phyloP scores from a whole-genome alignment of 2,888 invertebrate genomes.

The Buathra laborator region DNA sequence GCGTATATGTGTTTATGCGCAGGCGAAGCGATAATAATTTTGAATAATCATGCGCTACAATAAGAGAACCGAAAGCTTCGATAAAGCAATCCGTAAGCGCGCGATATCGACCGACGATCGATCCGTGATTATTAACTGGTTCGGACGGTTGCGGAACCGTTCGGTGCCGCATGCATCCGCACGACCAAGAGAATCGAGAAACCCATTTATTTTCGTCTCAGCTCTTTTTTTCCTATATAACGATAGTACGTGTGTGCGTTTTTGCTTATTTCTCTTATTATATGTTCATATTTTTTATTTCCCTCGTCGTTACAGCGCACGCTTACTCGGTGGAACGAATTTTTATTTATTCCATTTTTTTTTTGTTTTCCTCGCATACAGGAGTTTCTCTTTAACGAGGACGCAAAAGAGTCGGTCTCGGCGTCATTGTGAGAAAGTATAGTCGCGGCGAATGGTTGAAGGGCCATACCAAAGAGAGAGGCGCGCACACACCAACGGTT shows the following conservation, averaged over 20 bases:
- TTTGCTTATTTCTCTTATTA: neutral
- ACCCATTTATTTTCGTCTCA: constrained; percentile 38
- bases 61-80: neutral
- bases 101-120: constrained; percentile 6
- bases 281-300: constrained; percentile 4
- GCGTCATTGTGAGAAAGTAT: constrained; percentile 29
- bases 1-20: neutral
- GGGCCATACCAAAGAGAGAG: constrained; percentile 19
- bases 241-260: neutral
- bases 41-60: neutral
- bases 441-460: constrained; percentile 21
- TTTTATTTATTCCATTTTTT: constrained; percentile 47
- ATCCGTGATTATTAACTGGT: constrained; percentile 36
- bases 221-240: constrained; percentile 2
- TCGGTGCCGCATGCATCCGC: neutral
- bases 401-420: constrained; percentile 16
- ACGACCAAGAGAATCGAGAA: constrained; percentile 1
- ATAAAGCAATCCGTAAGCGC: neutral
- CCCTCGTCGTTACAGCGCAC: constrained; percentile 10
- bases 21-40: constrained; percentile 23
- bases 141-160: neutral
- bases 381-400: constrained; percentile 54
- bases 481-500: constrained; percentile 39
- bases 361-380: neutral
- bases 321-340: constrained; percentile 1